Evolutionary conservation across 2,797 vertebrate species (phyloP).

Genomic region (Echeneis naucrates): DNA sequence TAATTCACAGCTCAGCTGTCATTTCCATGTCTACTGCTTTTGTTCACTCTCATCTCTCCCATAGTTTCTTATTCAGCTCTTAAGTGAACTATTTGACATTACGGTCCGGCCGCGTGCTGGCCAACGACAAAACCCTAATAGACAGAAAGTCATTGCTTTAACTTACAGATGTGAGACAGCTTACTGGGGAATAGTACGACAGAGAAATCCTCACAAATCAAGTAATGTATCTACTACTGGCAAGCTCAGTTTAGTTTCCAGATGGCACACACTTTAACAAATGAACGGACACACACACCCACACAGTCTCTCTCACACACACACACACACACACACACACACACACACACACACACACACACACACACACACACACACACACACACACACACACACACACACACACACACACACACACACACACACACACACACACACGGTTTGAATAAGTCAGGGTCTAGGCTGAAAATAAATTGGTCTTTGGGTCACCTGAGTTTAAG

Average conservation of each 20-base stretch:
- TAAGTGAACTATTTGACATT: too few relatives aligned
- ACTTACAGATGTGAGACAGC: background rate
- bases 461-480: slow-evolving; percentile 14
- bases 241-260: slow-evolving; percentile 71
- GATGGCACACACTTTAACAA: slow-evolving; percentile 81
- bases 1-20: too few relatives aligned
- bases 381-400: slow-evolving; percentile 23
- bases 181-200: too few relatives aligned
- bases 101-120: too few relatives aligned
- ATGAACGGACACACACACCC: slow-evolving; percentile 58
- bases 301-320: too few relatives aligned
- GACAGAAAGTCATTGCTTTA: background rate
- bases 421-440: slow-evolving; percentile 22
- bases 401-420: slow-evolving; percentile 37
- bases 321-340: slow-evolving; percentile 39
- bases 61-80: background rate
- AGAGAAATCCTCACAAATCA: too few relatives aligned
- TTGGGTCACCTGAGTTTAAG: background rate
- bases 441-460: slow-evolving; percentile 21
- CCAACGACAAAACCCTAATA: background rate
- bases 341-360: slow-evolving; percentile 23
- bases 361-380: slow-evolving; percentile 54
- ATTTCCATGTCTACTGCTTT: too few relatives aligned
- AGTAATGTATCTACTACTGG: slow-evolving; percentile 41
- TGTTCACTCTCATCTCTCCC: background rate